Evolutionary conservation across 1,140 invertebrate species (phyloP).

Genomic region (Euschistus heros): DNA sequence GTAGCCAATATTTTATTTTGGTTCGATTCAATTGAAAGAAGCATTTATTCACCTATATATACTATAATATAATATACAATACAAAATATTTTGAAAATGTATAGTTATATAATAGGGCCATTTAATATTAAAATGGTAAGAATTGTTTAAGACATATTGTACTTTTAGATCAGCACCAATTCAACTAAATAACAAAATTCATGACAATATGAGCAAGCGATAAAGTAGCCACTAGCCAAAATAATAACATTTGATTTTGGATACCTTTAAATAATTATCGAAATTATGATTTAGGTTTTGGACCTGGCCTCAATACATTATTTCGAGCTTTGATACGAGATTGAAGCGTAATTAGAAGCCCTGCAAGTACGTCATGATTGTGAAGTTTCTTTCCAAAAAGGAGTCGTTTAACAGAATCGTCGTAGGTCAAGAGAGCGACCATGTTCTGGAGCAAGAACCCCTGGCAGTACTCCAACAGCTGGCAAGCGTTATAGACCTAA

Average conservation of each 20-base stretch:
- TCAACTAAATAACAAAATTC: too few relatives aligned
- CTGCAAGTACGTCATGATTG: conserved; percentile 78
- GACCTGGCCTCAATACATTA: conserved; percentile 19
- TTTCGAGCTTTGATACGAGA: conserved; percentile 56
- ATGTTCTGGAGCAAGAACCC: conserved; percentile 85
- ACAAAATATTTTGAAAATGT: too few relatives aligned
- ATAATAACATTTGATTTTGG: neutral
- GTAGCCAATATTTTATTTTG: too few relatives aligned
- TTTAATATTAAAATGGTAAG: too few relatives aligned
- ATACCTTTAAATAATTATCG: neutral
- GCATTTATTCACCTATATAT: too few relatives aligned
- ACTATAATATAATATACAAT: too few relatives aligned
- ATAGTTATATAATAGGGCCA: too few relatives aligned
- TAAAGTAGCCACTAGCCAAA: neutral
- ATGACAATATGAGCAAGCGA: too few relatives aligned
- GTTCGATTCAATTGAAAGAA: too few relatives aligned
- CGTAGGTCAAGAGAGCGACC: conserved; percentile 81
- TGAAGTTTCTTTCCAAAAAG: conserved; percentile 81
- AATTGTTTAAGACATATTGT: too few relatives aligned
- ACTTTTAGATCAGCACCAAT: too few relatives aligned
- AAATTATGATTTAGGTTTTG: conserved; percentile 24
- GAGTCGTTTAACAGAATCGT: conserved; percentile 77
- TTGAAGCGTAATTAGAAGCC: conserved; percentile 66
- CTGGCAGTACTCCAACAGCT: conserved; percentile 80
- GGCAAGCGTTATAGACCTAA: conserved; percentile 75